These are phyloP conservation scores for Pherbina coryleti DNA, from an alignment of 2,888 invertebrate species.

Conservation along the genomic window DNA sequence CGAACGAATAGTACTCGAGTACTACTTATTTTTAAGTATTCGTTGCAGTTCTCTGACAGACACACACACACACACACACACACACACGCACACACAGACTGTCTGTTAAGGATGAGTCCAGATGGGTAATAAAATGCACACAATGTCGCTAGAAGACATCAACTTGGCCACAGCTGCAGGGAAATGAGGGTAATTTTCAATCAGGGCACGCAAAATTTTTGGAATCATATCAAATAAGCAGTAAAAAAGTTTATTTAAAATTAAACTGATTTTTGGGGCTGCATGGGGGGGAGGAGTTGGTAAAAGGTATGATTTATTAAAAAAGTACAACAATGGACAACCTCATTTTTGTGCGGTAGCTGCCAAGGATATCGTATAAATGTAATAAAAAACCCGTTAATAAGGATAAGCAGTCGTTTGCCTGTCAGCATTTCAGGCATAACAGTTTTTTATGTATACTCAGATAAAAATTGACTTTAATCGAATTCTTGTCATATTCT, in stretches of 20 bases:
- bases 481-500: background rate
- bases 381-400: constrained; percentile 15
- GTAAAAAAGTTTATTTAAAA: constrained; percentile 40
- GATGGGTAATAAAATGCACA: constrained; percentile 16
- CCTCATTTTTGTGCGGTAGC: background rate
- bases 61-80: no score
- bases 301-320: constrained; percentile 5
- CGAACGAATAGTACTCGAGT: no score
- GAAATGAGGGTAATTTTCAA: constrained; percentile 41
- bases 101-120: background rate
- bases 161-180: background rate
- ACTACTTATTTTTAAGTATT: no score
- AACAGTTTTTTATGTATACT: constrained; percentile 19
- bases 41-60: no score
- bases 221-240: constrained; percentile 7
- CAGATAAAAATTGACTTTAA: constrained; percentile 10
- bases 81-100: background rate
- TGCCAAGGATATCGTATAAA: background rate
- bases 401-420: constrained; percentile 11
- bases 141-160: constrained; percentile 15
- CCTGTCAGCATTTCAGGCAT: constrained; percentile 6
- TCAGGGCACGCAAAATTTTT: constrained; percentile 35
- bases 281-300: constrained; percentile 14
- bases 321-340: background rate
- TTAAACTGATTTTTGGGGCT: constrained; percentile 55